Evolutionary conservation across 2,888 invertebrate genomes (phyloP), one percentile per base, ranked within the genome.

Genomic region (Erebia epiphron): DNA sequence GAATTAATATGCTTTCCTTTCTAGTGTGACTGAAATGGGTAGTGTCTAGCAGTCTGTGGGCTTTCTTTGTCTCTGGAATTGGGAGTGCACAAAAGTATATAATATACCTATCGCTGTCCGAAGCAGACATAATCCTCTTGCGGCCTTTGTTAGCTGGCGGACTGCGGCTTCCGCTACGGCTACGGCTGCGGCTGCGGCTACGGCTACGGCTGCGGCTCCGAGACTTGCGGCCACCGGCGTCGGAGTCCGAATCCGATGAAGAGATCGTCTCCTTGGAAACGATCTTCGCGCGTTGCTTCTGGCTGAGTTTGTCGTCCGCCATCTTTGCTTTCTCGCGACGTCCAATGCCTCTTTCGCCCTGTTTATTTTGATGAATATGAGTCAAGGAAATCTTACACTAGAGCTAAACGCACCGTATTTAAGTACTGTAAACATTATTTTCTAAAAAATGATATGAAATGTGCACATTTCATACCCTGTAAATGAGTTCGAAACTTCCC

Each of bases 231-330:
- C 70, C 60, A 18, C 82, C 82, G 13, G 78, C 90, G 68, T 96
- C 96, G 75, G 96, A 96, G 76, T 95, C 96, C 0, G 97, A 97
- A 82, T 97, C 98, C 73, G 97, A 97, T 0, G 98, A 98, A 0
- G 98, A 99, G 77, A 99, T 98, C 0, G 98, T 98, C 71, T 97
- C 99, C 86, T 99, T 99, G 0, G 99, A 99, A 0, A 98, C 96
- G 83, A 98, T 97, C 82, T 98, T 96, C 75, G 96, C 95, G 61
- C 98, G 96, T 85, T 98, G 98, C 87, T 98, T 98, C 10, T 96
- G 95, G 54, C 97, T 95, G 70, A 97, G 95, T 26, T 97, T 97
- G 78, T 96, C 96, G 69, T 95, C 94, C 21, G 93, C 86, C 2
- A 87, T 87, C 74, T 81, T 88, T 0, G 88, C 88, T 66, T 86